These are phyloP conservation scores for Diarsia dahlii DNA, from an alignment of 2,888 invertebrate species.

Conservation along the genomic window DNA sequence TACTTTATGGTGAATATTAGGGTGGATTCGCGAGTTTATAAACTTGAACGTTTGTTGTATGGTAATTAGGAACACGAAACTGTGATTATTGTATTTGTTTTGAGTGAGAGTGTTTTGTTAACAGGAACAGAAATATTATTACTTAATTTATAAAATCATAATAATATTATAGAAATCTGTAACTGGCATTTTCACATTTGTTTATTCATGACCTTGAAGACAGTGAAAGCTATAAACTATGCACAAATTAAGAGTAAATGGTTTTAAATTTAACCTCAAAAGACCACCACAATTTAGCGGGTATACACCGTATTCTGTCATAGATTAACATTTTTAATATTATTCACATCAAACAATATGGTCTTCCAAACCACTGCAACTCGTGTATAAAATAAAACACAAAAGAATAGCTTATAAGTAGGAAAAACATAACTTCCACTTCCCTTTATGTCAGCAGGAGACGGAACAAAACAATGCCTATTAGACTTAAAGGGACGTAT, in stretches of 20 bases:
- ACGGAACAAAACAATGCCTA: no score
- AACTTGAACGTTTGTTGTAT: neutral
- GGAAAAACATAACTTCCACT: no score
- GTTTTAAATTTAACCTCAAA: neutral
- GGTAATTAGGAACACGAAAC: conserved; percentile 6
- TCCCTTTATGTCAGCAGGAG: no score
- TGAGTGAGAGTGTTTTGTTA: no score
- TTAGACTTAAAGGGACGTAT: no score
- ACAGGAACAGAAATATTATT: neutral
- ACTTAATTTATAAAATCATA: no score
- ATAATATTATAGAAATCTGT: no score
- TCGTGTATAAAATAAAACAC: no score
- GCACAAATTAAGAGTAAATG: neutral
- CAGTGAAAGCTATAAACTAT: neutral
- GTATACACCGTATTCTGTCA: neutral
- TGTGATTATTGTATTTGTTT: neutral
- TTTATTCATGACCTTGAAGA: neutral
- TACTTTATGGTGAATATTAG: conserved; percentile 9
- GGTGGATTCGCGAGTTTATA: neutral
- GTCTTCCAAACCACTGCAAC: no score
- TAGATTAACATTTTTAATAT: neutral
- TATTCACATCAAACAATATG: neutral
- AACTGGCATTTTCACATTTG: no score
- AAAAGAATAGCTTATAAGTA: no score
- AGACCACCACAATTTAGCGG: neutral